Percentiles rank a stretch among this genome's conserved stretches.
Conservation (phyloP, 2,113 vertebrate genomes). For the Toxotes chatareus region DNA sequence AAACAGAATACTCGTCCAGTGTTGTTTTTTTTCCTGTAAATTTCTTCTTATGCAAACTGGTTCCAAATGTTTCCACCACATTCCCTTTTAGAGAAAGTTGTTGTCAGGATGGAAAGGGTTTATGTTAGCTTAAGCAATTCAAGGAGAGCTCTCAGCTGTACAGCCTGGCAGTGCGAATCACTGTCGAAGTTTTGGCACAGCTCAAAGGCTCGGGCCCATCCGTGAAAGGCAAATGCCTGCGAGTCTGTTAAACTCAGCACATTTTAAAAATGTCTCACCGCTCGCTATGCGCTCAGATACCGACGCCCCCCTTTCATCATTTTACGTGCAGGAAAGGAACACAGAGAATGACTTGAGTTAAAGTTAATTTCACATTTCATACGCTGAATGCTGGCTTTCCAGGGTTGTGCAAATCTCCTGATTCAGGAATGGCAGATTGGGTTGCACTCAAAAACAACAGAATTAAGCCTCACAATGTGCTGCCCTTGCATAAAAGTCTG, state of each 20-base stretch:
- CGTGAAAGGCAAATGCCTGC: not conserved
- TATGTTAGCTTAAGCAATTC: not conserved
- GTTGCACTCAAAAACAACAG: not conserved
- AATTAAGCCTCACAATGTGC: not conserved
- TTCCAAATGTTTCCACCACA: not conserved
- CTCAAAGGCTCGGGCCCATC: not conserved
- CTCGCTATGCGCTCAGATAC: not conserved
- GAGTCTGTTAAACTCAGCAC: constrained; percentile 9
- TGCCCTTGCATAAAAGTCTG: not conserved
- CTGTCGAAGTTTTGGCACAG: not conserved
- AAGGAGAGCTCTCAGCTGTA: constrained; percentile 2
- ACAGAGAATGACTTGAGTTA: not conserved
- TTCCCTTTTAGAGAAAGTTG: not conserved
- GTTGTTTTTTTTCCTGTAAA: not conserved
- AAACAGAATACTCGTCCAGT: not conserved
- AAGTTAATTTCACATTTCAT: constrained; percentile 21
- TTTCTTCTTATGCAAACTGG: not conserved
- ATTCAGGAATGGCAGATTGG: not conserved
- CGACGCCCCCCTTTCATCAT: not conserved
- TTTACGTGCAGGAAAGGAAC: not conserved
- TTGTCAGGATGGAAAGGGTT: not conserved
- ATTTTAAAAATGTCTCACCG: not conserved
- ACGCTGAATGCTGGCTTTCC: not conserved
- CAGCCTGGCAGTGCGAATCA: constrained; percentile 11
- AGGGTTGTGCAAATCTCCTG: constrained; percentile 4